Evolutionary conservation across 2,797 vertebrate species (phyloP), one percentile per base, ranked within the genome.

Genomic region (Platyrinchus mystaceus): DNA sequence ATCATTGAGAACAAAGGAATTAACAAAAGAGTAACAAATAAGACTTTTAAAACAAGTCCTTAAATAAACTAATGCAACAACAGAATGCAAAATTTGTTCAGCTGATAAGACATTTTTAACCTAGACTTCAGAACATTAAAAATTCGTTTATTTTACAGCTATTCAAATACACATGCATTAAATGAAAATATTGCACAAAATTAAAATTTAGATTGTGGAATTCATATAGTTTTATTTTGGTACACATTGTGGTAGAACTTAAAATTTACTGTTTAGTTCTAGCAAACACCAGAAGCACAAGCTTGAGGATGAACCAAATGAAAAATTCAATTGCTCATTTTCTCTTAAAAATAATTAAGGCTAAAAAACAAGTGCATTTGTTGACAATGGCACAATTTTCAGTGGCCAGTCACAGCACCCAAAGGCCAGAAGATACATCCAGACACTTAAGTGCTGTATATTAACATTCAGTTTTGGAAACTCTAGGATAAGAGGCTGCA

Each of bases 31-130:
- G 96, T 96, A 97, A 97, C 96, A 97, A 96, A 77, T 85, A 97
- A 98, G 99, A 99, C 99, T 99, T 99, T 98, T 99, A 99, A 99
- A 99, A 99, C 99, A 99, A 99, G 99, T 99, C 99, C 97, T 98
- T 98, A 98, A 99, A 98, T 98, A 98, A 98, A 98, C 96, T 88
- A 95, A 97, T 18, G 41, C 95, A 97, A 93, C 97, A 98, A 99
- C 96, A 98, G 98, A 99, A 99, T 98, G 98, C 98, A 98, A 97
- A 96, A 96, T 97, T 98, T 98, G 97, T 98, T 97, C 97, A 97
- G 97, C 96, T 97, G 93, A 98, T 93, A 98, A 97, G 95, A 98
- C 96, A 90, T 94, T 95, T 94, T 97, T 95, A 97, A 98, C 97
- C 96, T 97, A 98, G 94, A 97, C 97, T 97, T 98, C 96, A 98